Evolutionary conservation across 2,113 vertebrate species (phyloP).

Genomic region (Coreoperca whiteheadi): DNA sequence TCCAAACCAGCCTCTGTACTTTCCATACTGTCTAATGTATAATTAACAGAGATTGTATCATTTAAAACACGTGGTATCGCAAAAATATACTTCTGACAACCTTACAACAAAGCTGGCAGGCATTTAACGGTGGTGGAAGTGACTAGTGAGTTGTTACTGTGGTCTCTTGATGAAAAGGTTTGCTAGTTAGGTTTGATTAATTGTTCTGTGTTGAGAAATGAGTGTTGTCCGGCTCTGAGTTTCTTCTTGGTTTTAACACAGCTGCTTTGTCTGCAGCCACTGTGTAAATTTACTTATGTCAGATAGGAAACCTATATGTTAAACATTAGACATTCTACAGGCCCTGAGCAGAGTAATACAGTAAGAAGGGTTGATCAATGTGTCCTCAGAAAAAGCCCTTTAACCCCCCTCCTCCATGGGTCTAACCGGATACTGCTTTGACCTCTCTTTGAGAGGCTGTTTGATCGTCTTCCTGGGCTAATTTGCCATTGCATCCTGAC

Average conservation of each 20-base stretch:
- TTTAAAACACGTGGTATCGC: too few species aligned
- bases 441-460: slow-evolving; percentile 54
- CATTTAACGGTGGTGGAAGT: background rate
- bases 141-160: background rate
- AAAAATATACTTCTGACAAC: too few species aligned
- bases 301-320: background rate
- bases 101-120: background rate
- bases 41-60: too few species aligned
- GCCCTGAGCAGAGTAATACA: slow-evolving; percentile 25
- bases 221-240: background rate
- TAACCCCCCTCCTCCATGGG: slow-evolving; percentile 1
- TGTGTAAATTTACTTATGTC: background rate
- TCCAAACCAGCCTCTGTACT: too few species aligned
- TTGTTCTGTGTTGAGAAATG: slow-evolving; percentile 7
- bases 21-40: too few species aligned
- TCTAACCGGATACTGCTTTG: slow-evolving; percentile 55
- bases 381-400: slow-evolving; percentile 22
- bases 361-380: slow-evolving; percentile 30
- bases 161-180: background rate
- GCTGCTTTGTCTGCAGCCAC: slow-evolving; percentile 2
- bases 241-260: background rate
- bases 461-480: slow-evolving; percentile 64
- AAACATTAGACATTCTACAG: background rate
- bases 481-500: slow-evolving; percentile 62
- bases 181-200: background rate